phyloP scores from a whole-genome alignment of 2,113 vertebrate species.

The Pandion haliaetus region DNA sequence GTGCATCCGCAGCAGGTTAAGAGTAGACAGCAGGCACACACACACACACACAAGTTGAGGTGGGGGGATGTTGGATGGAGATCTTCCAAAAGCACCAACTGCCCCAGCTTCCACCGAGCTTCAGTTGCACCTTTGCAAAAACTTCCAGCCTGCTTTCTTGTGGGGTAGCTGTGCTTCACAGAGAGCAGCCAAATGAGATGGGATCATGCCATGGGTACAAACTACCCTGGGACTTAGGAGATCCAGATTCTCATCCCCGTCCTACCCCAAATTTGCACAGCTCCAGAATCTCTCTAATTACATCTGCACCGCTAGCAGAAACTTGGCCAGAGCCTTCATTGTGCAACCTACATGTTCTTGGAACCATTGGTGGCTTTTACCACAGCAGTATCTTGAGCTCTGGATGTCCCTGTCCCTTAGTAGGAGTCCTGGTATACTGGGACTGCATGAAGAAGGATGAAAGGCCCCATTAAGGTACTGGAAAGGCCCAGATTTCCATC shows the following conservation, averaged over 20 bases:
- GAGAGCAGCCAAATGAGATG: too few relatives aligned
- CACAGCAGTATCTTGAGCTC: accelerated
- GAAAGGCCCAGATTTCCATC: background rate
- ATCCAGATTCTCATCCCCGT: background rate
- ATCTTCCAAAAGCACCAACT: background rate
- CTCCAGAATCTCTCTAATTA: background rate
- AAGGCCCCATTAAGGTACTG: accelerated
- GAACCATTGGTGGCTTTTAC: background rate
- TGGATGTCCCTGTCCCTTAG: background rate
- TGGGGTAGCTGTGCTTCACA: background rate
- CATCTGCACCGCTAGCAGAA: background rate
- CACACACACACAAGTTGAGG: too few relatives aligned
- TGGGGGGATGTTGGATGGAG: background rate
- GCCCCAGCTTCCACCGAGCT: background rate
- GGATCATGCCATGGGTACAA: background rate
- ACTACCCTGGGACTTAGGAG: background rate
- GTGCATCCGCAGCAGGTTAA: background rate
- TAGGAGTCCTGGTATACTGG: background rate
- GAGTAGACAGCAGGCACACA: background rate
- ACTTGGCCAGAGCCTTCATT: background rate
- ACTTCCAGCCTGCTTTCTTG: background rate
- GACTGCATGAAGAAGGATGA: background rate
- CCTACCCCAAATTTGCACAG: background rate
- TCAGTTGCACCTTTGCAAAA: background rate
- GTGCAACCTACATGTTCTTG: accelerated